Evolutionary conservation across 2,888 invertebrate genomes (phyloP).

Genomic region (Andrena praecox): DNA sequence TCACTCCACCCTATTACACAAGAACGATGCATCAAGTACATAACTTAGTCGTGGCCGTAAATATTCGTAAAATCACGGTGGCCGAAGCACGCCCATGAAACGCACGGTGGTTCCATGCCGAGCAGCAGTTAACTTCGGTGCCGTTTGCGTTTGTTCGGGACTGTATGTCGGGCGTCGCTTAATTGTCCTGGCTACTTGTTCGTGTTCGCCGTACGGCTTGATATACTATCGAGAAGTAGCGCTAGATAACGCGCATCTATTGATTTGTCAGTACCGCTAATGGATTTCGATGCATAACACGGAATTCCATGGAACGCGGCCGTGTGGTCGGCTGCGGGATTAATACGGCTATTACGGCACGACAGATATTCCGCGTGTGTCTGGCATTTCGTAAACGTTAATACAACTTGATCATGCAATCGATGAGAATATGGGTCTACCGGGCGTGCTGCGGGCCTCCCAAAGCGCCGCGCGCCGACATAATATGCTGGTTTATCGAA

Average conservation of each 20-base stretch:
- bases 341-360: constrained; percentile 66
- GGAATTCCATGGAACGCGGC: constrained; percentile 64
- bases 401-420: constrained; percentile 38
- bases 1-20: too few relatives aligned
- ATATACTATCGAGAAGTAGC: constrained; percentile 32
- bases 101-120: neutral
- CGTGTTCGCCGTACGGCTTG: neutral
- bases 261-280: constrained; percentile 66
- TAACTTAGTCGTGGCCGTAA: neutral
- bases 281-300: constrained; percentile 64
- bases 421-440: neutral
- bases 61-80: neutral
- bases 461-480: constrained; percentile 5
- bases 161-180: constrained; percentile 14
- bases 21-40: too few relatives aligned
- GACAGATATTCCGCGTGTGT: constrained; percentile 57
- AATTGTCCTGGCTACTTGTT: constrained; percentile 14
- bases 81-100: neutral
- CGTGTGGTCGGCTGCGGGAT: constrained; percentile 54
- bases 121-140: neutral
- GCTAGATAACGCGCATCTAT: constrained; percentile 56
- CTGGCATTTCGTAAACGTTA: constrained; percentile 59
- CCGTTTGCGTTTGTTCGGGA: neutral
- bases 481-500: constrained; percentile 20
- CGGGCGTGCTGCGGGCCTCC: neutral